Evolutionary conservation across 2,113 vertebrate species (phyloP).

Genomic region (Pogona vitticeps): DNA sequence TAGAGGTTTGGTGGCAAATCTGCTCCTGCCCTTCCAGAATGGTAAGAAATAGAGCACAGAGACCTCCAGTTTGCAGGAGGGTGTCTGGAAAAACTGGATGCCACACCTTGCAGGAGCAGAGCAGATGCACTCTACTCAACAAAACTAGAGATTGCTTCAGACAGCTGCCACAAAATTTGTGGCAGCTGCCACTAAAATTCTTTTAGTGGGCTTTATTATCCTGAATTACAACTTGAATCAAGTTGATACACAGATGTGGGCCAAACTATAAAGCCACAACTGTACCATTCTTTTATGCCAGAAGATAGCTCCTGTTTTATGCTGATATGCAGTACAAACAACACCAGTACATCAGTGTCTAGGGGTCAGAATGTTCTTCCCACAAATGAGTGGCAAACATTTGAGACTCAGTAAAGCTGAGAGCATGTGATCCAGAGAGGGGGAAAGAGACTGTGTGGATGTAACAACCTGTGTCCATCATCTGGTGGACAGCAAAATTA

Average conservation of each 20-base stretch:
- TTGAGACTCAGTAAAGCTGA: background rate
- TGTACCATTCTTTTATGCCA: background rate
- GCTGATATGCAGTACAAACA: no score
- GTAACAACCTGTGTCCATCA: background rate
- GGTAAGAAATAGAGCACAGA: background rate
- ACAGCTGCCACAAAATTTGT: background rate
- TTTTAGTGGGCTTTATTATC: constrained; percentile 2
- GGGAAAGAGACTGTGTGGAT: background rate
- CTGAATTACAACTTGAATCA: constrained; percentile 7
- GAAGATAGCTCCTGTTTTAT: no score
- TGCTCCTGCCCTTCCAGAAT: background rate
- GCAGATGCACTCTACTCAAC: background rate
- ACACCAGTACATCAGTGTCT: background rate
- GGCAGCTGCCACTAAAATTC: background rate
- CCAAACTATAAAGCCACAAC: background rate
- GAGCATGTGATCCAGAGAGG: background rate
- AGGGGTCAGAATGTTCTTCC: background rate
- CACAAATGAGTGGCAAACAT: background rate
- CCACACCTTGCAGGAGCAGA: background rate
- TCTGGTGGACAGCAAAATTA: no score
- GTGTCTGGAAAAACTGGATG: background rate
- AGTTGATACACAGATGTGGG: background rate
- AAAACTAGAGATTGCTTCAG: background rate
- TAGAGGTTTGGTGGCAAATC: background rate
- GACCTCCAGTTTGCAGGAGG: background rate